These are phyloP conservation scores for Agrotis clavis DNA, from an alignment of 2,888 invertebrate genomes.

Conservation along the genomic window DNA sequence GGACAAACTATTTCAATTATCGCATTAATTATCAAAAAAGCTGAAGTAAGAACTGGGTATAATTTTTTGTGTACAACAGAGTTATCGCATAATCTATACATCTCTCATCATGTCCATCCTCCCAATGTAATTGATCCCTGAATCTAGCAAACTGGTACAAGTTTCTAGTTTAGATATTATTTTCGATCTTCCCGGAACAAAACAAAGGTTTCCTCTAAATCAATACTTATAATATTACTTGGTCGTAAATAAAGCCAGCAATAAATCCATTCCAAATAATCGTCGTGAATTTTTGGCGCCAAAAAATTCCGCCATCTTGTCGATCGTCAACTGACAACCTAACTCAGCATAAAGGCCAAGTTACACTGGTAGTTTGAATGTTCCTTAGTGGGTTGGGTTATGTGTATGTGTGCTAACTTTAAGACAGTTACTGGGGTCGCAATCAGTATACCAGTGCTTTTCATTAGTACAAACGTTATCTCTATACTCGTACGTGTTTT, in stretches of 20 bases:
- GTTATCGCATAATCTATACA: too few species aligned
- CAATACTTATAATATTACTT: too few species aligned
- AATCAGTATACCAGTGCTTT: constrained; percentile 87
- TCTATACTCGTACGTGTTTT: constrained; percentile 78
- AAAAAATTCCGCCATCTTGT: constrained; percentile 9
- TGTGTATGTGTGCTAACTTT: constrained; percentile 83
- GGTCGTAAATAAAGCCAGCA: too few species aligned
- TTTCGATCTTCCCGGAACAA: not conserved
- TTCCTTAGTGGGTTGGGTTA: constrained; percentile 64
- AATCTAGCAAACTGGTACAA: not conserved
- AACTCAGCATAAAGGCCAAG: constrained; percentile 67
- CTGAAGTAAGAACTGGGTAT: too few species aligned
- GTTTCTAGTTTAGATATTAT: too few species aligned
- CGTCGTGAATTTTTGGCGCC: not conserved
- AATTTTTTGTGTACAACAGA: too few species aligned
- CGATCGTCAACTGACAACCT: constrained; percentile 26
- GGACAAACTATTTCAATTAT: too few species aligned
- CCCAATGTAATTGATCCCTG: not conserved
- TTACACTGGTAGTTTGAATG: constrained; percentile 56
- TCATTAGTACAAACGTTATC: constrained; percentile 90
- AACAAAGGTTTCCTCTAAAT: not conserved
- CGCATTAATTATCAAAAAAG: too few species aligned
- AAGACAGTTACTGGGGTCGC: constrained; percentile 90
- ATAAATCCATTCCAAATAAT: not conserved
- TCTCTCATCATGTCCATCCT: too few species aligned